These are phyloP conservation scores for Colostygia pectinataria DNA, from an alignment of 2,888 invertebrate species.

Conservation along the genomic window DNA sequence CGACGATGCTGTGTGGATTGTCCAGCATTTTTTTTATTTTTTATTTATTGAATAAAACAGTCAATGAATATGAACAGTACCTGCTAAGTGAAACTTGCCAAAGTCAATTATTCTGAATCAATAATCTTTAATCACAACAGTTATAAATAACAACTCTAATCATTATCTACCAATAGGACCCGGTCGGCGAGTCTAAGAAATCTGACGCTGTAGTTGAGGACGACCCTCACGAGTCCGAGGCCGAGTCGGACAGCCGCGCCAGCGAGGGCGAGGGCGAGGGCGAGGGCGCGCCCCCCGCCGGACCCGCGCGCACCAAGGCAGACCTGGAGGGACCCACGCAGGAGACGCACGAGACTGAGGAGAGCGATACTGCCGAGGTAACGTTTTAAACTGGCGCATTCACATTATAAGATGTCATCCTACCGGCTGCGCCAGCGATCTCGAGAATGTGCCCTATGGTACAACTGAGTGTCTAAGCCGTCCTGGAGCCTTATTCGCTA, in stretches of 20 bases:
- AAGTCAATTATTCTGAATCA: too few species aligned
- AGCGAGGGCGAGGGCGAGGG: constrained; percentile 40
- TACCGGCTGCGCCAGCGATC: background rate
- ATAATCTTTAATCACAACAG: too few species aligned
- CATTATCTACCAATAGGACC: constrained; percentile 44
- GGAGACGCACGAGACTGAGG: constrained; percentile 25
- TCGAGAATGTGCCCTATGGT: too few species aligned
- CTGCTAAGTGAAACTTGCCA: too few species aligned
- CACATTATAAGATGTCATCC: background rate
- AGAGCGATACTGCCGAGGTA: constrained; percentile 32
- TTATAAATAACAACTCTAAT: too few species aligned
- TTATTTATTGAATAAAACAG: too few species aligned
- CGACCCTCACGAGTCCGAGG: constrained; percentile 68
- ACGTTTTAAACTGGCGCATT: background rate
- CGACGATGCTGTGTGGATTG: too few species aligned
- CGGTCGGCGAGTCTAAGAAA: constrained; percentile 85
- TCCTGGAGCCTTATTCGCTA: too few species aligned
- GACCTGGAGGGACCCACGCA: constrained; percentile 46
- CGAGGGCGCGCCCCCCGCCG: constrained; percentile 41
- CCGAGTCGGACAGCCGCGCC: constrained; percentile 52
- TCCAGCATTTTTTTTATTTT: too few species aligned
- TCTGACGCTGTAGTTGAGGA: constrained; percentile 87
- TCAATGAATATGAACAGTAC: too few species aligned
- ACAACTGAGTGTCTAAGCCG: too few species aligned
- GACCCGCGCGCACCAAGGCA: constrained; percentile 52